phyloP scores from a whole-genome alignment of 1,140 invertebrate species.

The Drosophila seguyi region DNA sequence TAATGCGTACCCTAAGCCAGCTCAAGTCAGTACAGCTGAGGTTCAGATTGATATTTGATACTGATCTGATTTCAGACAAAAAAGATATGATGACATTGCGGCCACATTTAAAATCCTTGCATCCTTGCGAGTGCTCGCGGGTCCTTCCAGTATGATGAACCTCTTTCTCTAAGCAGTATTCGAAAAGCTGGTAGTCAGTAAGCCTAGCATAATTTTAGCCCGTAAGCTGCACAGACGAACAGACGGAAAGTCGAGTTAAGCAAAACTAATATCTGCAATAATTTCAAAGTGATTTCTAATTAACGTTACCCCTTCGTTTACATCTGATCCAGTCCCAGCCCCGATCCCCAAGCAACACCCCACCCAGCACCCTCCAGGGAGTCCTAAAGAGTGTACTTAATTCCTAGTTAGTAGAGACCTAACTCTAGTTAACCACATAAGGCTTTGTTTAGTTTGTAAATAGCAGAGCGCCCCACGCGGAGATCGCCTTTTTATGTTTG shows the following conservation, averaged over 20 bases:
- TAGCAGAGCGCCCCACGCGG: slow-evolving; percentile 56
- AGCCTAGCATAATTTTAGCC: slow-evolving; percentile 74
- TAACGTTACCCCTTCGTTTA: slow-evolving; percentile 75
- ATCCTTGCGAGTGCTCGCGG: slow-evolving; percentile 20
- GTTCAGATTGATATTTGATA: slow-evolving; percentile 27
- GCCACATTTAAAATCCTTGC: background rate
- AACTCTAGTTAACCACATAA: slow-evolving; percentile 61
- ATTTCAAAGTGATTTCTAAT: slow-evolving; percentile 83
- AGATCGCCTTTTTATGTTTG: slow-evolving; percentile 67
- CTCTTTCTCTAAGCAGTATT: slow-evolving; percentile 86
- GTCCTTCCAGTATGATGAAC: slow-evolving; percentile 81
- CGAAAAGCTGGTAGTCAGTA: slow-evolving; percentile 85
- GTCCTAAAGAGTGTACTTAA: slow-evolving; percentile 74
- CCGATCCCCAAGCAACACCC: slow-evolving; percentile 23
- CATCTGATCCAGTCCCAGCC: slow-evolving; percentile 29
- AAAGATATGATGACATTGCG: background rate
- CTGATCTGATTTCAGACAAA: slow-evolving; percentile 2
- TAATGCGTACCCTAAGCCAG: background rate
- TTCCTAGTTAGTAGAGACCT: slow-evolving; percentile 46
- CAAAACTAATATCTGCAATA: slow-evolving; percentile 78
- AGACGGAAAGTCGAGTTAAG: slow-evolving; percentile 44
- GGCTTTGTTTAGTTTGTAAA: slow-evolving; percentile 82
- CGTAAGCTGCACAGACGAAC: slow-evolving; percentile 64
- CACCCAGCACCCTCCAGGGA: slow-evolving; percentile 35
- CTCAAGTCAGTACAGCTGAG: background rate